Base-by-base conservation (phyloP, 2,888 invertebrate genomes). In the Volucella inanis region DNA sequence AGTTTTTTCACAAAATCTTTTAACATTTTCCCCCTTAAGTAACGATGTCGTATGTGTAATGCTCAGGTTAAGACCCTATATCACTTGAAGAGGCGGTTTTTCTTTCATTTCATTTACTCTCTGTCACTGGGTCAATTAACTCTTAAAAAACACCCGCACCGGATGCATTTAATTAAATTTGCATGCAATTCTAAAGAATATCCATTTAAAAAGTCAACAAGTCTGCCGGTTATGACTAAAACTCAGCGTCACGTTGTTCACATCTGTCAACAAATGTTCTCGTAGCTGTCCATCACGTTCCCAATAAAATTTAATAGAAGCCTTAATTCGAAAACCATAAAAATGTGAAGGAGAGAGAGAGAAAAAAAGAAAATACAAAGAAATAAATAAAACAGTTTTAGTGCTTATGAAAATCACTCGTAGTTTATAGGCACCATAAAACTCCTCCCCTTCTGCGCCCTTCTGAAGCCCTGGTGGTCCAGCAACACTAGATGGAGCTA, bases 271-370 rank as follows among this genome's bases (percentile, higher is more conserved):
- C 31, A n/a, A n/a, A 49, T 6, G n/a, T 3, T n/a, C n/a, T 4
- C 6, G 15, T 22, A 70, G 47, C 18, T 1, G 39, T 14, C 14
- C 55, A 49, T 39, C 43, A 61, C 8, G n/a, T 41, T 11, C 14
- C 14, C 18, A 11, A 15, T 49, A 54, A 62, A 77, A 70, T 68
- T 54, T 54, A 77, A 68, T 77, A 77, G 70, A 70, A 77, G 38
- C 14, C 50, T 54, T 47, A 11, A 50, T 49, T 62, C 64, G 31
- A 31, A 31, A 31, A 31, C 31, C 31, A 31, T 31, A 31, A 31
- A 31, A 31, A 31, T 31, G 31, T 6, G 6, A 31, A 1, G 6
- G 31, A 6, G 6, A 4, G 6, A 31, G 6, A 22, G 3, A n/a
- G n/a, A n/a, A n/a, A n/a, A 31, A 31, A 31, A 14, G 9, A 45